phyloP scores from a whole-genome alignment of 2,888 invertebrate species.

The Nomada fabriciana region DNA sequence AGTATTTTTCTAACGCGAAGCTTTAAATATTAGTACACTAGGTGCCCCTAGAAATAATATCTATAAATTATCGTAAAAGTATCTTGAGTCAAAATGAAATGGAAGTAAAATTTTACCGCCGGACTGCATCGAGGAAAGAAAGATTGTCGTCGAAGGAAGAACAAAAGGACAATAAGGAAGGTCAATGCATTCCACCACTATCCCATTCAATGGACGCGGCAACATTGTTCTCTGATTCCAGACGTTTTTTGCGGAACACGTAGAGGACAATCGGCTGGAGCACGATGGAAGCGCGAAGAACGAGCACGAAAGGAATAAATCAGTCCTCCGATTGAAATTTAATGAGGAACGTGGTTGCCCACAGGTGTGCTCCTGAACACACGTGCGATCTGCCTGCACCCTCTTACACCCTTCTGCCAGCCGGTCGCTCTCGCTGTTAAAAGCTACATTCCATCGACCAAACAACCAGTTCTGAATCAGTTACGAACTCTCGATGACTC shows the following conservation, averaged over 20 bases:
- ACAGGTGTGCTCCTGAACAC: conserved; percentile 64
- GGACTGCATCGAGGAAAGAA: not conserved
- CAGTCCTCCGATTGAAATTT: conserved; percentile 76
- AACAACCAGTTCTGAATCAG: conserved; percentile 79
- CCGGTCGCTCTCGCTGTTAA: conserved; percentile 71
- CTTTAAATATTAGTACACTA: not conserved
- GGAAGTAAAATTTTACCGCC: not conserved
- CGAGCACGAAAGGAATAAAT: conserved; percentile 68
- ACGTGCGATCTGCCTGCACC: conserved; percentile 40
- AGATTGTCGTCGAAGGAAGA: not conserved
- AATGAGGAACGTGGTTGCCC: conserved; percentile 65
- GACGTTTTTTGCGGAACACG: conserved; percentile 5
- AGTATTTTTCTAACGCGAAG: not conserved
- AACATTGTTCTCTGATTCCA: conserved; percentile 12
- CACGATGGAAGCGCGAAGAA: conserved; percentile 24
- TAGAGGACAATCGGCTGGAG: conserved; percentile 17
- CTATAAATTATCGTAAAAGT: not conserved
- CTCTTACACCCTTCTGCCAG: conserved; percentile 43
- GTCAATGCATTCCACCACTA: not conserved
- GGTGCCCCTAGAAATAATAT: not conserved
- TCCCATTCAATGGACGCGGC: conserved; percentile 26
- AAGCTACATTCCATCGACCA: conserved; percentile 76
- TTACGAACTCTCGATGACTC: conserved; percentile 74
- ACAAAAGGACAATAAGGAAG: not conserved
- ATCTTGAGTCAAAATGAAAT: not conserved